Evolutionary conservation across 2,797 vertebrate species (phyloP), one percentile per base, ranked within the genome.

Genomic region (Adelosebastes latens): DNA sequence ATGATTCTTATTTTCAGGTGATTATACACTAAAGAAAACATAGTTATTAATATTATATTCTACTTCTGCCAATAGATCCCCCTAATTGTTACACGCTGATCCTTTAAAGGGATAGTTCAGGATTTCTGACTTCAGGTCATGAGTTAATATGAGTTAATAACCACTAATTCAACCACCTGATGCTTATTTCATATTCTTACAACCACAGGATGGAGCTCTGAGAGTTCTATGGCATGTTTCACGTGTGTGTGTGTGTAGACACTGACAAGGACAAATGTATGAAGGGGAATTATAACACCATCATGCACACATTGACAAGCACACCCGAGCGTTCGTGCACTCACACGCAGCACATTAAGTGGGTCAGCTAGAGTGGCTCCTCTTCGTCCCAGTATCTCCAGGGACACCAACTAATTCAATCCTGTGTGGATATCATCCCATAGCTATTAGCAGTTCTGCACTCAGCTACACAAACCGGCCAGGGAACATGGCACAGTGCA

Each of bases 321-420:
- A 72, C 63, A 56, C 24, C 66, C 61, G 68, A 64, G 59, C 13
- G 22, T 56, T 72, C 55, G 13, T 52, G 36, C 75, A 80, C 27
- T 77, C 63, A 36, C 78, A 88, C 63, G 80, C 29, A 84, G 56
- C 25, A 69, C 80, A 79, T 72, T 84, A 93, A 89, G 75, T 92
- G 87, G 92, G 90, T 93, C 89, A 90, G 65, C 77, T 70, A 69
- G 65, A 87, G 84, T 75, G 80, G 78, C 80, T 88, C 78, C 74
- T 84, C 81, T 80, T 81, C 29, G 60, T 87, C 88, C 77, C 60
- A 62, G 20, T 58, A 85, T 88, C 90, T 86, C 63, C 56, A 80
- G 88, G 79, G 88, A 92, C 49, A 77, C 29, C 39, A 69, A 84
- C 87, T 91, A 86, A 93, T 93, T 90, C 79, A 93, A 89, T 87